Conservation (phyloP, 35 echinoderm and acorn worm species). For the Lytechinus variegatus region DNA sequence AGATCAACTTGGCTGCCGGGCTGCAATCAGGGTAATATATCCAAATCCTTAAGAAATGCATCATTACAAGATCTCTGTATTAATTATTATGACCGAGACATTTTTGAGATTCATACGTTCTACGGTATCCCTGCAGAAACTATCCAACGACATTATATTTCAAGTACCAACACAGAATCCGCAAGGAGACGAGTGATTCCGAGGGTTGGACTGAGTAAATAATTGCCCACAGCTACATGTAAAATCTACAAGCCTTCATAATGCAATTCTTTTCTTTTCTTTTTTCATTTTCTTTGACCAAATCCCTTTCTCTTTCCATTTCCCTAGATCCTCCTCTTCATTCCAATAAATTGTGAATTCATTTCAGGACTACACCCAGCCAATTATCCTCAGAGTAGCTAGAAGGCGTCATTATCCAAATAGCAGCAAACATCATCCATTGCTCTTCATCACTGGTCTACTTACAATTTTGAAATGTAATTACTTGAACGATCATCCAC, state of each 20-base stretch:
- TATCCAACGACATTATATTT: neutral
- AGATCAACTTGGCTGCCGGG: no score
- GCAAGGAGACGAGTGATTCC: neutral
- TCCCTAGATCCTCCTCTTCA: neutral
- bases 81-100: no score
- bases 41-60: no score
- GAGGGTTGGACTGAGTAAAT: neutral
- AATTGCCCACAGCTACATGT: neutral
- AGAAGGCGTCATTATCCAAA: constrained; percentile 25
- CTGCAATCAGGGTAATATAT: no score
- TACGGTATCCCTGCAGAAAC: no score
- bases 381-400: neutral
- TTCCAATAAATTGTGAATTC: neutral
- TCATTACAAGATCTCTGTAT: no score
- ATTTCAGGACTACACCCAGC: neutral
- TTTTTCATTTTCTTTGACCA: neutral
- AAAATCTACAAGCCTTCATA: constrained; percentile 13
- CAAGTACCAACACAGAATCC: neutral
- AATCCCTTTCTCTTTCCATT: neutral
- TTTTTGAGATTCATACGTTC: neutral
- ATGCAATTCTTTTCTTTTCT: neutral
- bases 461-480: constrained; percentile 2
- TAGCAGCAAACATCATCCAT: constrained; percentile 7
- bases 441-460: neutral
- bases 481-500: constrained; percentile 35